Conservation (phyloP, 2,888 invertebrate species). For the Alentia gelatinosa region DNA sequence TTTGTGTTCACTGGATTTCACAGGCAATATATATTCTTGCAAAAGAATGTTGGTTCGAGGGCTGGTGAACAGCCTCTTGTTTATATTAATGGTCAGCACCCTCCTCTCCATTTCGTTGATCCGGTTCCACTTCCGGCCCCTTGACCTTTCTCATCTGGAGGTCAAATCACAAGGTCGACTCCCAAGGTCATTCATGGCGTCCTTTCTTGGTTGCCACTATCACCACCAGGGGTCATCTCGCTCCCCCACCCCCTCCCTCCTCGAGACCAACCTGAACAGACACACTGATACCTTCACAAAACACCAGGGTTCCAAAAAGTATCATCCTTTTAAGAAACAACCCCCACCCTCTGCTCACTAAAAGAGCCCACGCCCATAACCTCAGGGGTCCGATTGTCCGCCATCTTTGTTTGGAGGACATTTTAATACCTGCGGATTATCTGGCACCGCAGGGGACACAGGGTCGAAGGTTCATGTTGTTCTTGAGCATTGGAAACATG, state of each 20-base stretch:
- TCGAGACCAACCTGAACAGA: not conserved
- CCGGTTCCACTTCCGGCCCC: not conserved
- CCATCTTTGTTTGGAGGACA: not conserved
- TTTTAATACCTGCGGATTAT: not conserved
- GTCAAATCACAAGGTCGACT: not conserved
- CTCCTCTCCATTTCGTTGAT: not conserved
- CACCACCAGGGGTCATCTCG: not conserved
- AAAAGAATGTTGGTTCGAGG: too few species aligned
- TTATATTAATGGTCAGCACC: not conserved
- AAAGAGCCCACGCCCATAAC: not conserved
- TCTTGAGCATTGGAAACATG: not conserved
- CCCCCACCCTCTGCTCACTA: not conserved
- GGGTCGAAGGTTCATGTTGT: not conserved
- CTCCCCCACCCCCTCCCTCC: not conserved
- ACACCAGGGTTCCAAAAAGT: not conserved
- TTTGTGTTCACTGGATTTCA: too few species aligned
- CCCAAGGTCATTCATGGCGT: not conserved
- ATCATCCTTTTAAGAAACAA: not conserved
- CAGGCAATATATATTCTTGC: too few species aligned
- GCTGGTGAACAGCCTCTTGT: too few species aligned
- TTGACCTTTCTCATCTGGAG: not conserved
- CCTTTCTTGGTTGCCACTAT: not conserved
- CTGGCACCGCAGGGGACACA: not conserved
- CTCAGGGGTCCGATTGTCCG: slow-evolving; percentile 3
- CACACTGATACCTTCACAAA: not conserved